Percentiles rank a stretch among this genome's conserved stretches.
Conservation (phyloP, 2,797 vertebrate genomes). For the Silurus lanzhouensis region DNA sequence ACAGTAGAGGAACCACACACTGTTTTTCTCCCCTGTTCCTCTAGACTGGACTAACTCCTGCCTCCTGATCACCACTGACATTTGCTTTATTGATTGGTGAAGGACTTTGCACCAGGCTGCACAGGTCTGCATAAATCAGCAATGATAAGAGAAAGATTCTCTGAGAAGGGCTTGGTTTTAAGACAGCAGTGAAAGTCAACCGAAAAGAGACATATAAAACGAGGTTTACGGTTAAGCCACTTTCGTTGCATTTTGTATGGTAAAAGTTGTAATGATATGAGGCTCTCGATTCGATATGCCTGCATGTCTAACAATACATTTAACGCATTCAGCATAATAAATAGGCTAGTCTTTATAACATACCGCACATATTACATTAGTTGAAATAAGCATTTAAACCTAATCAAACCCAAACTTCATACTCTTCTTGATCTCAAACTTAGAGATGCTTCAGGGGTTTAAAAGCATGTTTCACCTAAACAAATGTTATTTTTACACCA, state of each 20-base stretch:
- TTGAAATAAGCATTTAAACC: not conserved
- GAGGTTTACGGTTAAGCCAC: not conserved
- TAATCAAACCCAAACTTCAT: not conserved
- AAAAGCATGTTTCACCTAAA: not conserved
- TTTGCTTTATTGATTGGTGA: constrained; percentile 56
- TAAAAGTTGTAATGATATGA: not conserved
- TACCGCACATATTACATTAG: not conserved
- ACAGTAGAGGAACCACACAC: constrained; percentile 37
- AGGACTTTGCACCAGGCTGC: constrained; percentile 43
- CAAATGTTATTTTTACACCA: not conserved
- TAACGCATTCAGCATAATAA: not conserved
- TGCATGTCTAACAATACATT: not conserved
- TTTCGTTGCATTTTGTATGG: not conserved
- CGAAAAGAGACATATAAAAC: not conserved
- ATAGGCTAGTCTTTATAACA: not conserved
- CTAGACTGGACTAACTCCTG: constrained; percentile 37
- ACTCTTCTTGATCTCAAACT: not conserved
- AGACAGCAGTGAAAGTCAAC: not conserved
- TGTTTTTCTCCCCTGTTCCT: constrained; percentile 15
- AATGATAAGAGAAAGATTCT: constrained; percentile 43
- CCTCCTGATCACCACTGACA: constrained; percentile 44
- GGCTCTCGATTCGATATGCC: not conserved
- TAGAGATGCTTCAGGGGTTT: not conserved
- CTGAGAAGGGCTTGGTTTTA: constrained; percentile 36
- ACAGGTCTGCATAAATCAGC: constrained; percentile 53